Percentiles rank a stretch among this genome's conserved stretches.
These are phyloP conservation scores for Tortrix viridana DNA, from an alignment of 2,888 invertebrate genomes.

Conservation along the genomic window DNA sequence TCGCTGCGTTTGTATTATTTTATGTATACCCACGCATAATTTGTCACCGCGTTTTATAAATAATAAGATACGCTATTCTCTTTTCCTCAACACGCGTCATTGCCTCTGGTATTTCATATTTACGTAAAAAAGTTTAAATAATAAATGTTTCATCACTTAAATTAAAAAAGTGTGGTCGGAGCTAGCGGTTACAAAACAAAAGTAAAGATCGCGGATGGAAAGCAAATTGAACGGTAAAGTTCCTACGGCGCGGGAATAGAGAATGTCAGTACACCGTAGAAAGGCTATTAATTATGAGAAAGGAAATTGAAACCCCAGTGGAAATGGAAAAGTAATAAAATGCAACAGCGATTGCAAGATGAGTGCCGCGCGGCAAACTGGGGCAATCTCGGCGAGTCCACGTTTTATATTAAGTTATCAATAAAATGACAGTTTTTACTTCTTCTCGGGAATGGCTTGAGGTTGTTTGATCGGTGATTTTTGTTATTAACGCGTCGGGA, in stretches of 20 bases:
- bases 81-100: too few relatives aligned
- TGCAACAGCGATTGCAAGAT: constrained; percentile 81
- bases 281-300: constrained; percentile 82
- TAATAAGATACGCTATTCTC: too few relatives aligned
- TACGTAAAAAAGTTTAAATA: too few relatives aligned
- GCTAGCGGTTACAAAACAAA: constrained; percentile 28
- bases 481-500: background rate
- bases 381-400: constrained; percentile 51
- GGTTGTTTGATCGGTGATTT: constrained; percentile 20
- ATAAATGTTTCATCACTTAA: too few relatives aligned
- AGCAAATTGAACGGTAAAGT: constrained; percentile 74
- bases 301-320: constrained; percentile 83
- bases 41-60: too few relatives aligned
- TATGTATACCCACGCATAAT: too few relatives aligned
- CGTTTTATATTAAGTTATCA: constrained; percentile 30
- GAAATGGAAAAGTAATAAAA: constrained; percentile 84
- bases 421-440: constrained; percentile 35
- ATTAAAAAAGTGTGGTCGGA: background rate
- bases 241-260: constrained; percentile 69
- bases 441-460: background rate
- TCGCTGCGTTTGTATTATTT: too few relatives aligned
- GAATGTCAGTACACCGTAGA: constrained; percentile 73
- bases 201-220: constrained; percentile 58
- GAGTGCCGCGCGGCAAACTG: constrained; percentile 60
- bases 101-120: too few relatives aligned